A percentile compares a stretch with the other conserved stretches of the same genome.
phyloP scores from a whole-genome alignment of 2,797 vertebrate genomes.

The Malacoraja senta region DNA sequence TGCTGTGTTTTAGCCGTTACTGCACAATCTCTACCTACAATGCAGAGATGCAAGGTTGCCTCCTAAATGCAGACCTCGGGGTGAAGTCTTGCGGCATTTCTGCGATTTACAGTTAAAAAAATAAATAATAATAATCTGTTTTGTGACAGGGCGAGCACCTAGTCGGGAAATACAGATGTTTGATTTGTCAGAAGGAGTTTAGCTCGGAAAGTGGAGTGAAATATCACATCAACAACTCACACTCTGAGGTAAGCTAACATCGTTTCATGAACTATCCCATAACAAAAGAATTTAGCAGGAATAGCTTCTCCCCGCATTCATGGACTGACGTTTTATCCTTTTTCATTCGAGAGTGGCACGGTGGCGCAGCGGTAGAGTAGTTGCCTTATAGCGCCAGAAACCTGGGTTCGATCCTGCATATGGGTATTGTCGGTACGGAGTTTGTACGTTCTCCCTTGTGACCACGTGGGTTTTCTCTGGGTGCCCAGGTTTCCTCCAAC shows the following conservation, averaged over 20 bases:
- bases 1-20: too few relatives aligned
- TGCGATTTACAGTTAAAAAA: not conserved
- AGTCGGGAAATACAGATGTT: constrained; percentile 84
- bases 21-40: not conserved
- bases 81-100: not conserved
- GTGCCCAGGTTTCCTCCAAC: too few relatives aligned
- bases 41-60: not conserved
- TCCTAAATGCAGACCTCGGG: not conserved
- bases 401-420: too few relatives aligned
- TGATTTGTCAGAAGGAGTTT: constrained; percentile 95
- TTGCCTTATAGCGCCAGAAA: too few relatives aligned
- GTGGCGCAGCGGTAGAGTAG: too few relatives aligned
- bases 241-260: constrained; percentile 72
- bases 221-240: constrained; percentile 95
- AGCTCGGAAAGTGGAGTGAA: constrained; percentile 95
- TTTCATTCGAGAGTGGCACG: not conserved
- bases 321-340: not conserved
- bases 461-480: too few relatives aligned
- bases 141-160: constrained; percentile 73
- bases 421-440: too few relatives aligned
- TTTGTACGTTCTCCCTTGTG: too few relatives aligned
- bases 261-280: not conserved
- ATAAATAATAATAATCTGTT: not conserved
- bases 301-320: not conserved
- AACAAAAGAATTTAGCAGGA: not conserved